phyloP scores from a whole-genome alignment of 2,113 vertebrate species.

The Oxyura jamaicensis region DNA sequence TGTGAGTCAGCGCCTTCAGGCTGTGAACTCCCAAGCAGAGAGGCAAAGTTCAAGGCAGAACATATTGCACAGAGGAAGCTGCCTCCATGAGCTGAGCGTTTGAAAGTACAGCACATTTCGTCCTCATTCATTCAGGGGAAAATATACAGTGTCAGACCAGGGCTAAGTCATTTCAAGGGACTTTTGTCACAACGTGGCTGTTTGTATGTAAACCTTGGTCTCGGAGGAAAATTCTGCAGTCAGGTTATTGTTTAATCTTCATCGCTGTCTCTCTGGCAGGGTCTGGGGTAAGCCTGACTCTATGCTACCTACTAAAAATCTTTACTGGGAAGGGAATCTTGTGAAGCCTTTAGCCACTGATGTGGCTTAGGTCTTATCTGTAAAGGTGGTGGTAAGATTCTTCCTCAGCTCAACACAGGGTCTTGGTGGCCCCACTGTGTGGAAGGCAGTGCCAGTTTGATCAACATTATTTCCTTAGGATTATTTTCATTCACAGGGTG shows the following conservation, averaged over 20 bases:
- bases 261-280: neutral
- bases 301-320: neutral
- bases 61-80: neutral
- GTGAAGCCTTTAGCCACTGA: neutral
- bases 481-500: neutral
- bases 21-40: neutral
- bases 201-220: neutral
- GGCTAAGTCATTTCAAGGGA: neutral
- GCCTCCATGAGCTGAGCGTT: neutral
- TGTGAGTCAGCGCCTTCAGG: conserved; percentile 17
- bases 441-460: neutral
- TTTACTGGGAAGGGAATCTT: neutral
- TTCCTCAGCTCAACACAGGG: neutral
- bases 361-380: neutral
- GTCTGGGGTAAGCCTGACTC: neutral
- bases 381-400: neutral
- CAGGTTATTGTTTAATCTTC: neutral
- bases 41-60: conserved; percentile 38
- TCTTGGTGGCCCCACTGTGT: neutral
- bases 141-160: neutral
- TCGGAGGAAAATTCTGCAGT: neutral
- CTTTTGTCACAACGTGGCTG: neutral
- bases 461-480: neutral
- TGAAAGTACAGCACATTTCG: neutral
- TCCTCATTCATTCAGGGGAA: neutral